Percentiles rank a stretch among this genome's conserved stretches.
Conservation (phyloP, 1,140 invertebrate genomes). For the Battus philenor region DNA sequence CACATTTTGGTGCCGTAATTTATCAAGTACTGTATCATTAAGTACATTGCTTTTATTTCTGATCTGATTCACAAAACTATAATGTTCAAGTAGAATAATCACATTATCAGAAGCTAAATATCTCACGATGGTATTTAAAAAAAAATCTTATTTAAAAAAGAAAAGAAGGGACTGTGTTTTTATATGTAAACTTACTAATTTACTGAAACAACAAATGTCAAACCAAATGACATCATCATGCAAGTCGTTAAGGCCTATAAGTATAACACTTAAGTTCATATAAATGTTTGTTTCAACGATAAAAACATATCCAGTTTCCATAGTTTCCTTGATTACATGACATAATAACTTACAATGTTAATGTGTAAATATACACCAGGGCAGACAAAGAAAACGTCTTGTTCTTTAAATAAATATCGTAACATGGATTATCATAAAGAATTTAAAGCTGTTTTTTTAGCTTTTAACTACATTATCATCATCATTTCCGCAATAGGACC, state of each 20-base stretch:
- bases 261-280: conserved; percentile 1
- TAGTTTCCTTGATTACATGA: conserved; percentile 12
- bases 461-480: neutral
- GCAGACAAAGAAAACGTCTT: conserved; percentile 1
- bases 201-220: neutral
- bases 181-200: too few relatives aligned
- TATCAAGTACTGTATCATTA: too few relatives aligned
- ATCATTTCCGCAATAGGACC: neutral
- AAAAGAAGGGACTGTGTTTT: too few relatives aligned
- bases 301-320: conserved; percentile 1
- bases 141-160: too few relatives aligned
- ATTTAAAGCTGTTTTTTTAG: neutral
- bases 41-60: too few relatives aligned
- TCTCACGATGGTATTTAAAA: too few relatives aligned
- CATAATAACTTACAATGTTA: conserved; percentile 10
- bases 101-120: too few relatives aligned
- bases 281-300: conserved; percentile 9
- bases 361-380: neutral
- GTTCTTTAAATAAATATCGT: neutral
- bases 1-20: too few relatives aligned
- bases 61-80: too few relatives aligned
- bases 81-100: too few relatives aligned
- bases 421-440: neutral
- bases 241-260: conserved; percentile 2
- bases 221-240: conserved; percentile 1